Evolutionary conservation across 2,797 vertebrate genomes (phyloP).

Genomic region (Pagetopsis macropterus): DNA sequence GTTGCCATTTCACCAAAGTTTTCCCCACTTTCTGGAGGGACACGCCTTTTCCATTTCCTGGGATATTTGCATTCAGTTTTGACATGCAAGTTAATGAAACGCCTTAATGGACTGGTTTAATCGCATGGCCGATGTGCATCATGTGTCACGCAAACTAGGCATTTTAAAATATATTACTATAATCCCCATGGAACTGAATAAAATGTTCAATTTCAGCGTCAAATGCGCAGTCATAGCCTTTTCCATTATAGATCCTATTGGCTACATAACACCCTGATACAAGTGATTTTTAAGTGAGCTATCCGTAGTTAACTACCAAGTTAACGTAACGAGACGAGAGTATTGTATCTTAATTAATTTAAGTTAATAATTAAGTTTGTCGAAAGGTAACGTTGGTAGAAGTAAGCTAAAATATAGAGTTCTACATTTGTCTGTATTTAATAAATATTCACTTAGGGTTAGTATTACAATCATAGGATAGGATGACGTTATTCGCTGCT

Average conservation of each 20-base stretch:
- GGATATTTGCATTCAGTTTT: background rate
- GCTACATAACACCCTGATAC: background rate
- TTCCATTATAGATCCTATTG: background rate
- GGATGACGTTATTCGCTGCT: too few relatives aligned
- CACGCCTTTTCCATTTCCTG: background rate
- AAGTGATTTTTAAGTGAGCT: background rate
- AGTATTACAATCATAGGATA: background rate
- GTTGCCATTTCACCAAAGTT: slow-evolving; percentile 39
- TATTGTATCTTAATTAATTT: too few relatives aligned
- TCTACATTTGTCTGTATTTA: too few relatives aligned
- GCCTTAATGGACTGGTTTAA: background rate
- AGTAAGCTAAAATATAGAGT: background rate
- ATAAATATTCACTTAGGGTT: background rate
- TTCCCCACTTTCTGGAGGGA: background rate
- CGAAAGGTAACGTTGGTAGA: background rate
- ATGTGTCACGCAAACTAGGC: background rate
- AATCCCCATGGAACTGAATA: background rate
- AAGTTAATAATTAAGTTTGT: too few relatives aligned
- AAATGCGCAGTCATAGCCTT: background rate
- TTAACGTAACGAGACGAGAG: background rate
- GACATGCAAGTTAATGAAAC: background rate
- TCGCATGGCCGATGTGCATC: background rate
- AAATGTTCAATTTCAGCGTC: background rate
- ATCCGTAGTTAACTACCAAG: background rate
- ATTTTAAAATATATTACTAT: background rate